Percentiles rank a stretch among this genome's conserved stretches.
Conservation (phyloP, 1,140 invertebrate genomes). For the Trichonephila clavipes region DNA sequence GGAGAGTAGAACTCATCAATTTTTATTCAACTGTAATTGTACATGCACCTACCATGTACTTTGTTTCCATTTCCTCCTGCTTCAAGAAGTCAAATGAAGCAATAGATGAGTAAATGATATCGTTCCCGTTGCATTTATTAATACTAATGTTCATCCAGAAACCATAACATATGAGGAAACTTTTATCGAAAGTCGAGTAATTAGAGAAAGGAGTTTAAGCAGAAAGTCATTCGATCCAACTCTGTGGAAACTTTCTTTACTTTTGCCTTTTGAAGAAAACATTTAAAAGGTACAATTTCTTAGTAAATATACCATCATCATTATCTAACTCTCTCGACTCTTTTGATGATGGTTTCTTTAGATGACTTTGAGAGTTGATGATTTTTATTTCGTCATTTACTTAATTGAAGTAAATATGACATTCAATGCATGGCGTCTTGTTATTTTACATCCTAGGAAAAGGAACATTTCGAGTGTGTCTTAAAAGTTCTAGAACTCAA, state of each 20-base stretch:
- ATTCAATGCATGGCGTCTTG: not conserved
- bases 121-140: constrained; percentile 18
- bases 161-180: not conserved
- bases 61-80: not conserved
- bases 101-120: not conserved
- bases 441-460: not conserved
- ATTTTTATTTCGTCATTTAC: not conserved
- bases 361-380: not conserved
- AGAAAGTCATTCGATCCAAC: not conserved
- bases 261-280: constrained; percentile 8
- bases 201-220: constrained; percentile 31
- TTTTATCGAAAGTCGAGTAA: constrained; percentile 15
- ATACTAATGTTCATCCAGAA: constrained; percentile 39
- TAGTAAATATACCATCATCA: not conserved
- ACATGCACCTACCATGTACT: not conserved
- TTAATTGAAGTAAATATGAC: not conserved
- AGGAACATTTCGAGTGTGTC: not conserved
- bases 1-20: not conserved
- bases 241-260: constrained; percentile 26
- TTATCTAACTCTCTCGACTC: not conserved
- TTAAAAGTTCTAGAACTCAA: not conserved
- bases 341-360: not conserved
- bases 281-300: constrained; percentile 5
- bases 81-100: constrained; percentile 1
- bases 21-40: not conserved